Evolutionary conservation across 2,113 vertebrate genomes (phyloP).

Genomic region (Calyptomena viridis): DNA sequence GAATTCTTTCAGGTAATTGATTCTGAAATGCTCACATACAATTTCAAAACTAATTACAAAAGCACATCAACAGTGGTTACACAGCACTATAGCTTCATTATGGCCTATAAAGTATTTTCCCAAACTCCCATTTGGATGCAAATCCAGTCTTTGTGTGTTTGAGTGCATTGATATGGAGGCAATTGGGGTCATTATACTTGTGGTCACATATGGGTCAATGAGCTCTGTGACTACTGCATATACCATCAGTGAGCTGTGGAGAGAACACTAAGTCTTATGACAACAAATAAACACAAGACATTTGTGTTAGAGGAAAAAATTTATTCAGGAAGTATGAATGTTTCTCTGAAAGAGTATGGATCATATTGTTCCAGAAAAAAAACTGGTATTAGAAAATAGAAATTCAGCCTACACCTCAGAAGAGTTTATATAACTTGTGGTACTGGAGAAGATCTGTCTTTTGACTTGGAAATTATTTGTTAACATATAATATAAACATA

Average conservation of each 20-base stretch:
- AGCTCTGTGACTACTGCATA: background rate
- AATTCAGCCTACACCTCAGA: background rate
- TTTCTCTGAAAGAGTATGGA: background rate
- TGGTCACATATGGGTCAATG: background rate
- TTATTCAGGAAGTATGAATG: background rate
- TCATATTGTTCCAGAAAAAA: background rate
- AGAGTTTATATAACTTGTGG: background rate
- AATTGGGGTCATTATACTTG: background rate
- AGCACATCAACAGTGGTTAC: background rate
- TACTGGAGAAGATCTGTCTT: background rate
- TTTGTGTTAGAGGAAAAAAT: background rate
- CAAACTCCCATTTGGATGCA: constrained; percentile 5
- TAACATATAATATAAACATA: too few species aligned
- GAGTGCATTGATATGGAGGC: background rate
- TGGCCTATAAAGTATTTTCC: background rate
- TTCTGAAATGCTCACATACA: background rate
- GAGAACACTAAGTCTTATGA: background rate
- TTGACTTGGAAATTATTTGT: background rate
- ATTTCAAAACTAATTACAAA: background rate
- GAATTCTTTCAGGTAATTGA: background rate
- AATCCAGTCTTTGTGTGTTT: background rate
- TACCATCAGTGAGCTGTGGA: background rate
- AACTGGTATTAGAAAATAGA: background rate
- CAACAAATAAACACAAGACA: background rate
- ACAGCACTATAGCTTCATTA: background rate